Evolutionary conservation across 2,113 vertebrate species (phyloP).

Genomic region (Corynorhinus townsendii): DNA sequence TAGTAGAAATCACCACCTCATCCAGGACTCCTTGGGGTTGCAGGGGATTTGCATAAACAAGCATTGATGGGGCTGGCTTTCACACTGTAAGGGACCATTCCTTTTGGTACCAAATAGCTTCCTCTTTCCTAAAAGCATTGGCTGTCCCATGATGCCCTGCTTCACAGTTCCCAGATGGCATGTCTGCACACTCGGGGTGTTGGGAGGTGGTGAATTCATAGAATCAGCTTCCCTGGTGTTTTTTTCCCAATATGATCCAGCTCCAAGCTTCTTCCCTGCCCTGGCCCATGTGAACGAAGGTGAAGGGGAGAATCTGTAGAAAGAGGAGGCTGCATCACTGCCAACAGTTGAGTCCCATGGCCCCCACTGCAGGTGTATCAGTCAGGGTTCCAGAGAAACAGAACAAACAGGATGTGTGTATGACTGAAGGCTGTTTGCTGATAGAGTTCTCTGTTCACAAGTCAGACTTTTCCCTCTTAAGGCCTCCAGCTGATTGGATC

Average conservation of each 20-base stretch:
- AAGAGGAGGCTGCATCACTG: background rate
- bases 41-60: background rate
- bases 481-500: background rate
- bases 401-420: background rate
- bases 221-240: no score
- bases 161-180: background rate
- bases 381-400: background rate
- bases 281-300: rapidly evolving
- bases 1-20: background rate
- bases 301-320: rapidly evolving
- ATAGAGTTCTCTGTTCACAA: background rate
- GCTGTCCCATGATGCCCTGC: background rate
- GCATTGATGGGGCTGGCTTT: background rate
- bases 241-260: no score
- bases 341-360: background rate
- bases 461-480: background rate
- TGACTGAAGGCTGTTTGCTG: background rate
- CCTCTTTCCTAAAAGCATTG: background rate
- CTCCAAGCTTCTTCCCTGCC: background rate
- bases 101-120: background rate
- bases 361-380: background rate
- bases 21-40: background rate
- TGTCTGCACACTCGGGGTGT: background rate
- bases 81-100: background rate
- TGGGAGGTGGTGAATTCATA: no score